phyloP scores from a whole-genome alignment of 2,797 vertebrate genomes.

The Alectoris magna region DNA sequence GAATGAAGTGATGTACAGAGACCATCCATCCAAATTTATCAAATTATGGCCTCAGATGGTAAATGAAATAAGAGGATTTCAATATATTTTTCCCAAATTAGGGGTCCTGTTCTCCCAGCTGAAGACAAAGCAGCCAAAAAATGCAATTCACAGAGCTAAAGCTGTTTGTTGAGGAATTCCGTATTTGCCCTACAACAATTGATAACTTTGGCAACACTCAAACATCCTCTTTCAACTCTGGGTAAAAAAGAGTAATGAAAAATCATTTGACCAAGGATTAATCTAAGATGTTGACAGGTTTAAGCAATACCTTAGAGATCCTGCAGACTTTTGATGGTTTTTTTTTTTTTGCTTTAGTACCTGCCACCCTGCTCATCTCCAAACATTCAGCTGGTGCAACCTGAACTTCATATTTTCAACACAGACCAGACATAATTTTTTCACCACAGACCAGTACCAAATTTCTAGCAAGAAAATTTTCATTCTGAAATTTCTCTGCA shows the following conservation, averaged over 20 bases:
- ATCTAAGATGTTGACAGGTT: not conserved
- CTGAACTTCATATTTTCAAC: not conserved
- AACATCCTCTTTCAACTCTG: not conserved
- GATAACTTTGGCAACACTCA: not conserved
- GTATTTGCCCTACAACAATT: not conserved
- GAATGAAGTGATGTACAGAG: not conserved
- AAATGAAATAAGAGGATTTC: not conserved
- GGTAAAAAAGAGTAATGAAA: not conserved
- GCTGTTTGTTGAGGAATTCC: conserved; percentile 7
- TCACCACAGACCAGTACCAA: not conserved
- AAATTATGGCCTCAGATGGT: not conserved
- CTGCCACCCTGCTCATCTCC: not conserved
- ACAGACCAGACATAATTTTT: not conserved
- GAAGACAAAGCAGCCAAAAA: not conserved
- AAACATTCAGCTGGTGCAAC: not conserved
- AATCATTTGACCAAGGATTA: not conserved
- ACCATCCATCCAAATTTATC: not conserved
- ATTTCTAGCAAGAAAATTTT: not conserved
- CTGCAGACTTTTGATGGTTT: not conserved
- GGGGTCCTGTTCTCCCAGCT: not conserved
- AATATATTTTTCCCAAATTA: not conserved
- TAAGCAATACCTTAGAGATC: not conserved
- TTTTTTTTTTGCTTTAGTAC: not conserved
- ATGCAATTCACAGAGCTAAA: not conserved
- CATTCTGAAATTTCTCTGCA: not conserved